phyloP scores from a whole-genome alignment of 2,888 invertebrate genomes.

The Hydropsyche betteni region DNA sequence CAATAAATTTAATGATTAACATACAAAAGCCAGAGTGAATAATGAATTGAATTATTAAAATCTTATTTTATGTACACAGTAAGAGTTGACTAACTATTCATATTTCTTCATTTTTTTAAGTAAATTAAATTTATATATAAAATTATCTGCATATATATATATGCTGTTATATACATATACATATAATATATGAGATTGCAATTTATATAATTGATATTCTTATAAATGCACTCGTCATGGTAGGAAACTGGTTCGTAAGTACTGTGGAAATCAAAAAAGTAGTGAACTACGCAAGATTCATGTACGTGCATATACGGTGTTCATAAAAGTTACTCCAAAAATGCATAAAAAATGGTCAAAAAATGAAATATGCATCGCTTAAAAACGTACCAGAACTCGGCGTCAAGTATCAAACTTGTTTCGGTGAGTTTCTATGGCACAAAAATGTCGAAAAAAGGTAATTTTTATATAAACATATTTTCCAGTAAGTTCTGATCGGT shows the following conservation, averaged over 20 bases:
- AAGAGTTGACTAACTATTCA: conserved; percentile 49
- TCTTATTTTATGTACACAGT: conserved; percentile 49
- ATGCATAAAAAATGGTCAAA: too few relatives aligned
- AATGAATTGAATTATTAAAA: conserved; percentile 39
- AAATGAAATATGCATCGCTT: neutral
- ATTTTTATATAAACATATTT: neutral
- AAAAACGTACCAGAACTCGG: conserved; percentile 1
- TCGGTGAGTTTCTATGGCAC: conserved; percentile 8
- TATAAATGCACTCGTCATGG: conserved; percentile 40
- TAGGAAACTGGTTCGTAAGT: conserved; percentile 35
- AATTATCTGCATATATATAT: conserved; percentile 24
- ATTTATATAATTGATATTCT: conserved; percentile 17
- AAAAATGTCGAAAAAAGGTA: neutral
- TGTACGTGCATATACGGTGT: conserved; percentile 8
- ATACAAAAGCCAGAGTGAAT: conserved; percentile 36
- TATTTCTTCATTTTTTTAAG: conserved; percentile 38
- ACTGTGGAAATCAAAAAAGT: neutral
- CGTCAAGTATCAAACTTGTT: neutral
- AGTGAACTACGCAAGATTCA: neutral
- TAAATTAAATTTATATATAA: conserved; percentile 40
- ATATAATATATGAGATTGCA: conserved; percentile 18
- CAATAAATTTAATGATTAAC: conserved; percentile 25
- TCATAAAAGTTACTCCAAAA: neutral
- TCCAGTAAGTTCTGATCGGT: neutral
- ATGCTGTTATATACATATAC: conserved; percentile 6